Evolutionary conservation across 1,140 invertebrate species (phyloP).

Genomic region (Aporrectodea caliginosa): DNA sequence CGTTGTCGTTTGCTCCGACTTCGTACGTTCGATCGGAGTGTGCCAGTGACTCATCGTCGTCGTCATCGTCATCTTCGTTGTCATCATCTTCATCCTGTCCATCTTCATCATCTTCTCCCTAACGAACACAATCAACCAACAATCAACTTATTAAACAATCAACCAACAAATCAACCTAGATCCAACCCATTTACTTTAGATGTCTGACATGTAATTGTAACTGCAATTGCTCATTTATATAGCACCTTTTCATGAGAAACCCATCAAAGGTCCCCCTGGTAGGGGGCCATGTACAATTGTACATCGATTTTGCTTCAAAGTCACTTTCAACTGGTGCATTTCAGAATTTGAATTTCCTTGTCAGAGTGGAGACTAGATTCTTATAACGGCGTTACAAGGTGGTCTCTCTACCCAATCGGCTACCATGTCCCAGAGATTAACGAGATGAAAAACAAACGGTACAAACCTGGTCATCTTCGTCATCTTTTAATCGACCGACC

Average conservation of each 20-base stretch:
- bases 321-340: background rate
- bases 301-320: background rate
- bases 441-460: constrained; percentile 56
- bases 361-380: background rate
- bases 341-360: background rate
- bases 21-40: background rate
- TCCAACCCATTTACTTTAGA: too few relatives aligned
- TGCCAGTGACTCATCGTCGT: constrained; percentile 14
- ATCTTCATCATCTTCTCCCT: constrained; percentile 46
- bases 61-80: constrained; percentile 31
- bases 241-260: too few relatives aligned
- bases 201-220: too few relatives aligned
- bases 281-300: too few relatives aligned
- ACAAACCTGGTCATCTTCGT: constrained; percentile 67
- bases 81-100: constrained; percentile 47
- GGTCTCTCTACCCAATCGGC: too few relatives aligned
- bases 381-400: too few relatives aligned
- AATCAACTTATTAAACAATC: too few relatives aligned
- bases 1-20: background rate
- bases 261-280: background rate
- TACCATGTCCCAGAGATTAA: background rate
- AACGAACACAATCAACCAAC: background rate
- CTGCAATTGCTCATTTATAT: too few relatives aligned
- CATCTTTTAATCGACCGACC: constrained; percentile 56
- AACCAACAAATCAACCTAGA: too few relatives aligned